Conservation (phyloP, 2,113 vertebrate genomes). For the Cololabis saira region DNA sequence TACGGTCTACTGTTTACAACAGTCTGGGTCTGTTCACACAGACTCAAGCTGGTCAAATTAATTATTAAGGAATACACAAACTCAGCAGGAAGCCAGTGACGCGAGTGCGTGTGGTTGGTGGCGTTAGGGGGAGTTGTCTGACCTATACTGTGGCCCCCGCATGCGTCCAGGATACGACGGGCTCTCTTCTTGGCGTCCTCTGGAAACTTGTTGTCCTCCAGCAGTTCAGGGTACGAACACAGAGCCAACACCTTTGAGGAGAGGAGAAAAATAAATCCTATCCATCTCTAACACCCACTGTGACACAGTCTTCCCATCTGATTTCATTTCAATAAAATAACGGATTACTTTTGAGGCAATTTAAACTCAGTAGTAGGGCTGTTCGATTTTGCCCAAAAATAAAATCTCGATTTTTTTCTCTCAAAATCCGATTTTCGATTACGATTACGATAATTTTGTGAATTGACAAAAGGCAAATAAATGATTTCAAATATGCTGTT, state of each 20-base stretch:
- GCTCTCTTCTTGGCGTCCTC: slow-evolving; percentile 86
- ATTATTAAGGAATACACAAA: slow-evolving; percentile 27
- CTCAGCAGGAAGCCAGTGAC: neutral
- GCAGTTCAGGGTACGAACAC: slow-evolving; percentile 85
- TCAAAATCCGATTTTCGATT: too few species aligned
- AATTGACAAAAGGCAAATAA: too few species aligned
- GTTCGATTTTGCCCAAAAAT: too few species aligned
- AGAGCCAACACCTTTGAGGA: slow-evolving; percentile 79
- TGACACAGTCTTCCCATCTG: too few species aligned
- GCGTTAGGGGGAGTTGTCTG: slow-evolving; percentile 32
- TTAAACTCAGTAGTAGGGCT: too few species aligned
- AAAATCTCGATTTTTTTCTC: too few species aligned
- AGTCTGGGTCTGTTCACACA: slow-evolving; percentile 4
- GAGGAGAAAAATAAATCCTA: neutral
- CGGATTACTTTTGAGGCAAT: too few species aligned
- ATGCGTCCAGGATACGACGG: slow-evolving; percentile 79
- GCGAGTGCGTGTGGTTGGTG: slow-evolving; percentile 14
- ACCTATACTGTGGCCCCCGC: slow-evolving; percentile 88
- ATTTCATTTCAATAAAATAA: too few species aligned
- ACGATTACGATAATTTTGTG: too few species aligned
- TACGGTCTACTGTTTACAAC: too few species aligned
- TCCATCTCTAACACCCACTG: too few species aligned
- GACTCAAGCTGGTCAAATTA: slow-evolving; percentile 5
- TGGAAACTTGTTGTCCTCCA: slow-evolving; percentile 82
- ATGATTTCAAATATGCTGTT: too few species aligned